phyloP scores from a whole-genome alignment of 2,888 invertebrate species.

The Axea sp. region DNA sequence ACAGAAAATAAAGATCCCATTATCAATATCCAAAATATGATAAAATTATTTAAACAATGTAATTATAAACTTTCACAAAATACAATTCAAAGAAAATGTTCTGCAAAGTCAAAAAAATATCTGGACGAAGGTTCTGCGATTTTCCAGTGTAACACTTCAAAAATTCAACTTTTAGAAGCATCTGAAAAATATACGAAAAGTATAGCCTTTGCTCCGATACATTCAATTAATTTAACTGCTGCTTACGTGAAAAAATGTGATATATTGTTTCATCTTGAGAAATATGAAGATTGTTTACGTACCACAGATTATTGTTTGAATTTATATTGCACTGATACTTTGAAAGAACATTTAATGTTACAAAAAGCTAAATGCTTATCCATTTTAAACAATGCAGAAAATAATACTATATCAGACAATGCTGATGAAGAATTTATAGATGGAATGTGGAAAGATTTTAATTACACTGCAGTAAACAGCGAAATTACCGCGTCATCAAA shows the following conservation, averaged over 20 bases:
- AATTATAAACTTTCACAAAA: neutral
- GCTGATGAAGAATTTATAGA: too few species aligned
- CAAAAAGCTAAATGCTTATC: slow-evolving; percentile 61
- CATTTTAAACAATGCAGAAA: slow-evolving; percentile 27
- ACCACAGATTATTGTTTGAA: slow-evolving; percentile 85
- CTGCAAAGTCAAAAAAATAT: neutral
- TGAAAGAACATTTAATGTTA: slow-evolving; percentile 74
- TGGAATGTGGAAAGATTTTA: too few species aligned
- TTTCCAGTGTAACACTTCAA: neutral
- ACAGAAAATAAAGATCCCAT: slow-evolving; percentile 1
- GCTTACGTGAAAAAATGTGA: slow-evolving; percentile 89
- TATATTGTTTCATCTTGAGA: slow-evolving; percentile 83
- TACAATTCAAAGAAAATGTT: neutral
- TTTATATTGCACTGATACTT: slow-evolving; percentile 82
- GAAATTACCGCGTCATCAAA: slow-evolving; percentile 83
- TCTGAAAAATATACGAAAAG: slow-evolving; percentile 83
- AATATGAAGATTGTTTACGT: slow-evolving; percentile 84
- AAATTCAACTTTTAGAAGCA: slow-evolving; percentile 64
- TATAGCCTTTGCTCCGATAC: slow-evolving; percentile 82
- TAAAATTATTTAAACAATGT: slow-evolving; percentile 2
- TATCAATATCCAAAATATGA: slow-evolving; percentile 5
- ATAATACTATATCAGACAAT: too few species aligned
- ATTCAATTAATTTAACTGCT: slow-evolving; percentile 83
- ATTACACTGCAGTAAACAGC: slow-evolving; percentile 68
- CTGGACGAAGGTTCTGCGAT: neutral